Evolutionary conservation across 1,140 invertebrate genomes (phyloP), one percentile per base, ranked within the genome.

Genomic region (Psilanteris sp.): DNA sequence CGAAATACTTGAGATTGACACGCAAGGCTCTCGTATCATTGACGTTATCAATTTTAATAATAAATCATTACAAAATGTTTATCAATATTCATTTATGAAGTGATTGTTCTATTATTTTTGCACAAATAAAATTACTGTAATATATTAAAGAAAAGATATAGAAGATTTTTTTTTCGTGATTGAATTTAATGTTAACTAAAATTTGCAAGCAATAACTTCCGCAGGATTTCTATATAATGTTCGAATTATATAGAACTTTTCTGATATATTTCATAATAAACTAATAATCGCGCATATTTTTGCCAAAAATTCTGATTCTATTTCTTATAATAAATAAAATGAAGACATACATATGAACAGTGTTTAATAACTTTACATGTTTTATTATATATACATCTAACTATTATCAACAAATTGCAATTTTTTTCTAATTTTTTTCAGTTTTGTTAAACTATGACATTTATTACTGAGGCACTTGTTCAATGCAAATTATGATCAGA

Each of bases 221-320:
- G 48, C 20, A 16, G 13, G 7, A 37, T 46, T 67, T 67, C 27
- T 54, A 14, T 10, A 13, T 11, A 66, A 27, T 64, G 22, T 31
- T 15, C 4, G 15, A 18, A 43, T 41, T 44, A 31, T 32, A 36
- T 29, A 64, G 15, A 59, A 37, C 16, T 32, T 11, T 5, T 44
- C 8, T 62, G 29, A 50, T 10, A 10, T 52, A 43, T 32, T 41
- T 32, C 34, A 34, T 48, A 29, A 52, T 50, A 43, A 57, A 37
- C 26, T 55, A 68, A 32, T 29, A 55, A 29, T 4, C 31, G 14
- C 26, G 32, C 37, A 36, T 46, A 9, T 11, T 41, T 39, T 26
- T 55, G 48, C 34, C 64, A 59, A 70, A 70, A 59, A 70, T 70
- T 70, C 54, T 59, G 66, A 70, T 43, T 41, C 14, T 57, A 48